Conservation (phyloP, 35 echinoderm and acorn worm genomes). For the Apostichopus californicus region DNA sequence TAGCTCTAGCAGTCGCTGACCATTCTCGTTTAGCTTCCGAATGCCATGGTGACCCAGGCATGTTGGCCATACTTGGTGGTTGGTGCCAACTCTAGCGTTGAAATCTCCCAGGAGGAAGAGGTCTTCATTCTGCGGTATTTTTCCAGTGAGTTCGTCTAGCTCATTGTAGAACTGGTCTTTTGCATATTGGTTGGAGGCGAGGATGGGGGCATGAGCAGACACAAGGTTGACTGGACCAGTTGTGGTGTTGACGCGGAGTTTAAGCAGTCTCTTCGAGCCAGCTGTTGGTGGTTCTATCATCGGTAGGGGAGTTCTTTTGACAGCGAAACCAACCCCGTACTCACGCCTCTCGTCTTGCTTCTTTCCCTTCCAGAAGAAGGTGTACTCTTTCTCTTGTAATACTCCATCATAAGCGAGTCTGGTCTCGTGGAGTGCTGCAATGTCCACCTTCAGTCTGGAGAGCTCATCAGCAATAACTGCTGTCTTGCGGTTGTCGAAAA, state of each 20-base stretch:
- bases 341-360: neutral
- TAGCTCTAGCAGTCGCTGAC: slow-evolving; percentile 40
- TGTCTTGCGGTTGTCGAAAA: no score
- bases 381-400: neutral
- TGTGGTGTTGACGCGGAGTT: neutral
- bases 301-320: neutral
- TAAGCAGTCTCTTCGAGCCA: slow-evolving; percentile 9
- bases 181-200: neutral
- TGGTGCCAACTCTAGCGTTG: slow-evolving; percentile 58
- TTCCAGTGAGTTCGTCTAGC: neutral
- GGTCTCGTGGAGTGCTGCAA: no score
- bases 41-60: slow-evolving; percentile 51
- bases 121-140: slow-evolving; percentile 39
- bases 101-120: slow-evolving; percentile 61
- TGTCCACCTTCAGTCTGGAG: no score
- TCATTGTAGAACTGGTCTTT: slow-evolving; percentile 31
- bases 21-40: slow-evolving; percentile 65
- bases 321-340: neutral
- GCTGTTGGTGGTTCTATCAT: slow-evolving; percentile 12
- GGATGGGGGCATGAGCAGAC: neutral
- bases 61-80: neutral
- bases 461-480: no score
- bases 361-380: slow-evolving; percentile 1
- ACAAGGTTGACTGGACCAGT: slow-evolving; percentile 12
- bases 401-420: neutral